Conservation (phyloP, 2,797 vertebrate genomes). For the Crossoptilon crossoptilon region DNA sequence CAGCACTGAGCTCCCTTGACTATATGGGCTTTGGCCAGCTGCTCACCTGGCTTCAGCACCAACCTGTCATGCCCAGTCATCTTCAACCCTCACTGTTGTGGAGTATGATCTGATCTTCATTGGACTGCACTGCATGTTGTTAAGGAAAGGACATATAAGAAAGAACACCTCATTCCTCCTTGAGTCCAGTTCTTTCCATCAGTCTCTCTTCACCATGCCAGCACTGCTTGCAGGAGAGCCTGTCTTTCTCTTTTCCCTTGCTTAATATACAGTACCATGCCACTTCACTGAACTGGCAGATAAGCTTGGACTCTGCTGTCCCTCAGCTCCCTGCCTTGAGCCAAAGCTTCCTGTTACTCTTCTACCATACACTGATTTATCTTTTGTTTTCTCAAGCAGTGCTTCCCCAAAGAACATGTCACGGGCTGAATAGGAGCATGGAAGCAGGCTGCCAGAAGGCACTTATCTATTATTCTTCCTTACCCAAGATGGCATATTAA, state of each 20-base stretch:
- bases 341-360: neutral
- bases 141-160: neutral
- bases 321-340: neutral
- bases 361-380: neutral
- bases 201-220: neutral
- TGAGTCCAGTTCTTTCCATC: neutral
- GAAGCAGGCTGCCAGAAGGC: neutral
- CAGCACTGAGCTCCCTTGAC: neutral
- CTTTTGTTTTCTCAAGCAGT: neutral
- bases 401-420: neutral
- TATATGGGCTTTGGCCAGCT: rapidly evolving
- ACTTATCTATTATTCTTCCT: neutral
- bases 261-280: neutral
- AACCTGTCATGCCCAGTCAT: rapidly evolving
- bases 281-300: neutral
- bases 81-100: rapidly evolving
- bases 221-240: neutral
- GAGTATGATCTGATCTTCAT: neutral
- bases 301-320: neutral
- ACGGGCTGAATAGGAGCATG: neutral
- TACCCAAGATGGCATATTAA: neutral
- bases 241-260: neutral
- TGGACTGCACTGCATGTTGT: rapidly evolving
- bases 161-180: neutral
- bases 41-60: neutral